phyloP scores from a whole-genome alignment of 1,140 invertebrate genomes.

The Heliothis virescens region DNA sequence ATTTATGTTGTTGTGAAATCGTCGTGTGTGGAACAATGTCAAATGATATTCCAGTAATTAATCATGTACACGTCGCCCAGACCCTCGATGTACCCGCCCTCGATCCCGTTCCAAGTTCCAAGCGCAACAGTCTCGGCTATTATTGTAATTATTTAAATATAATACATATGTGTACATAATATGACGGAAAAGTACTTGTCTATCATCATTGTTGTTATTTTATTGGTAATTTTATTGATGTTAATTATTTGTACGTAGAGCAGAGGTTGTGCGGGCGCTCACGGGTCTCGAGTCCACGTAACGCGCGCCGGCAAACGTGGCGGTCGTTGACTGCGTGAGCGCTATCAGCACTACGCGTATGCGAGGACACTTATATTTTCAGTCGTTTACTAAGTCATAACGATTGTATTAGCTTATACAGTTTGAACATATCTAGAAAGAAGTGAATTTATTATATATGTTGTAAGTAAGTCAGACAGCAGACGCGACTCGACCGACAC shows the following conservation, averaged over 20 bases:
- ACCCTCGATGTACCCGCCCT: slow-evolving; percentile 46
- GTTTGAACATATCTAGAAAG: slow-evolving; percentile 76
- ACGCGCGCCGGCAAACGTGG: slow-evolving; percentile 45
- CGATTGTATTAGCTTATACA: slow-evolving; percentile 58
- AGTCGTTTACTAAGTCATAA: slow-evolving; percentile 28
- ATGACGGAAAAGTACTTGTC: slow-evolving; percentile 24
- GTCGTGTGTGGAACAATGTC: slow-evolving; percentile 58
- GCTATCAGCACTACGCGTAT: slow-evolving; percentile 15
- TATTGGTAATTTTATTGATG: slow-evolving; percentile 59
- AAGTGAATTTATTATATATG: slow-evolving; percentile 67
- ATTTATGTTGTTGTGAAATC: slow-evolving; percentile 70
- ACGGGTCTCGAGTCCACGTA: background rate
- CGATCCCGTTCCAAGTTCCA: slow-evolving; percentile 46
- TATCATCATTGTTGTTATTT: slow-evolving; percentile 49
- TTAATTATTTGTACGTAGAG: slow-evolving; percentile 50
- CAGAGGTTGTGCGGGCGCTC: slow-evolving; percentile 50
- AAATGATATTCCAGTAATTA: slow-evolving; percentile 39
- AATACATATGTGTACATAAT: slow-evolving; percentile 19
- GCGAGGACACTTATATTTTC: slow-evolving; percentile 51
- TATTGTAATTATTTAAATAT: slow-evolving; percentile 40
- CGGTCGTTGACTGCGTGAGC: background rate
- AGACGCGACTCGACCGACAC: slow-evolving; percentile 2
- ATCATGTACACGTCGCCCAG: slow-evolving; percentile 8
- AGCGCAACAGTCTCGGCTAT: slow-evolving; percentile 76
- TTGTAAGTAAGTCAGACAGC: slow-evolving; percentile 52